These are phyloP conservation scores for Eudemis profundana DNA, from an alignment of 2,888 invertebrate genomes.

Conservation along the genomic window DNA sequence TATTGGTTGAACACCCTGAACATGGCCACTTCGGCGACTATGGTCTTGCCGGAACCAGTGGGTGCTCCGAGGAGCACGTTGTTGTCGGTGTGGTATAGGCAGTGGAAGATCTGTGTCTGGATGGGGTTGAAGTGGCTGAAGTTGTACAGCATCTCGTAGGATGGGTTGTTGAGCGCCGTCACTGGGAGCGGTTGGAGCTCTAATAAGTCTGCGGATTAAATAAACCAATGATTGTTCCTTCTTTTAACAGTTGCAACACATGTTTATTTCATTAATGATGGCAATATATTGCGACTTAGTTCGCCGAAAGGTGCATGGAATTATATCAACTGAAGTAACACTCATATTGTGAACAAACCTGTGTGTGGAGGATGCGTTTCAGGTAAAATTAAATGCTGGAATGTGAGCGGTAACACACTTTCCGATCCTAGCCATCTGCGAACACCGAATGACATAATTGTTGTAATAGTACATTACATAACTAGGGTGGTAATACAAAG, in stretches of 20 bases:
- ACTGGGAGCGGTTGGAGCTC: constrained; percentile 96
- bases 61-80: constrained; percentile 98
- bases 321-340: too few species aligned
- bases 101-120: constrained; percentile 99
- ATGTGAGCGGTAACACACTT: constrained; percentile 87
- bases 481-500: too few species aligned
- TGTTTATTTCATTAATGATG: background rate
- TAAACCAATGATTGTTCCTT: too few species aligned
- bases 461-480: too few species aligned
- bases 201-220: constrained; percentile 88
- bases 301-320: too few species aligned
- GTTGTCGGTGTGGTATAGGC: constrained; percentile 96
- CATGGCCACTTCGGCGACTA: constrained; percentile 99
- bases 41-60: constrained; percentile 99
- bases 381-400: constrained; percentile 95
- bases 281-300: background rate
- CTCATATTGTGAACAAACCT: too few species aligned
- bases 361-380: constrained; percentile 97
- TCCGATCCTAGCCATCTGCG: constrained; percentile 86
- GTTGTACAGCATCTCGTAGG: constrained; percentile 92
- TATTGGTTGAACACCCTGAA: constrained; percentile 94
- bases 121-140: constrained; percentile 99
- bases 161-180: constrained; percentile 90
- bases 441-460: constrained; percentile 62
- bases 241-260: background rate